Evolutionary conservation across 2,113 vertebrate species (phyloP).

Genomic region (Egretta garzetta): DNA sequence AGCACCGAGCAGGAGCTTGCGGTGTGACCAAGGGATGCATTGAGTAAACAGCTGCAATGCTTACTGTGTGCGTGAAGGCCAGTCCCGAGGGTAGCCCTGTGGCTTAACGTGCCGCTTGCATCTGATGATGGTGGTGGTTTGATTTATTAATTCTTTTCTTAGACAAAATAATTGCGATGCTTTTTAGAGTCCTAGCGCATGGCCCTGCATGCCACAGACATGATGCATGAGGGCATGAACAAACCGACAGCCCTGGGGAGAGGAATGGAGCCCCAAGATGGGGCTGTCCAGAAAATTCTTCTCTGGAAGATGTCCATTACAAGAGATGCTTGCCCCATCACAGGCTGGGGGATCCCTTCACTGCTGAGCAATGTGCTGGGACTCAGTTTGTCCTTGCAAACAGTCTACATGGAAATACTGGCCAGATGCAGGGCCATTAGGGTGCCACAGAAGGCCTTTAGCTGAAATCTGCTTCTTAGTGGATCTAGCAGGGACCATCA

Average conservation of each 20-base stretch:
- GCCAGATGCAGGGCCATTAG: neutral
- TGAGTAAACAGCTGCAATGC: neutral
- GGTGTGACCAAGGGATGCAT: neutral
- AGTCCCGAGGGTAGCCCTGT: neutral
- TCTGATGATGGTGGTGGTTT: neutral
- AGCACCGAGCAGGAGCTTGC: neutral
- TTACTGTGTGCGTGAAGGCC: neutral
- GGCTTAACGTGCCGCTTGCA: constrained; percentile 43
- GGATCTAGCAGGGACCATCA: neutral
- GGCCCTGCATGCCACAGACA: constrained; percentile 62
- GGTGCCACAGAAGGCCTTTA: neutral
- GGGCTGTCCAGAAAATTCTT: neutral
- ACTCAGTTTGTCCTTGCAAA: neutral
- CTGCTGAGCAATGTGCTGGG: neutral
- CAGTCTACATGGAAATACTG: neutral
- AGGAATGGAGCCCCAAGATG: neutral
- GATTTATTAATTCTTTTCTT: neutral
- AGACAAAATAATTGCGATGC: neutral
- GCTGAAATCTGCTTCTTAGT: neutral
- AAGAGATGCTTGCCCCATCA: constrained; percentile 39
- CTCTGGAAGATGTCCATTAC: neutral
- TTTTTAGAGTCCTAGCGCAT: constrained; percentile 41
- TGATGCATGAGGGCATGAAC: constrained; percentile 64
- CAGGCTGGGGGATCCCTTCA: neutral
- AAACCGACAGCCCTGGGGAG: neutral